Conservation (phyloP, 2,113 vertebrate genomes). For the Myodes glareolus region DNA sequence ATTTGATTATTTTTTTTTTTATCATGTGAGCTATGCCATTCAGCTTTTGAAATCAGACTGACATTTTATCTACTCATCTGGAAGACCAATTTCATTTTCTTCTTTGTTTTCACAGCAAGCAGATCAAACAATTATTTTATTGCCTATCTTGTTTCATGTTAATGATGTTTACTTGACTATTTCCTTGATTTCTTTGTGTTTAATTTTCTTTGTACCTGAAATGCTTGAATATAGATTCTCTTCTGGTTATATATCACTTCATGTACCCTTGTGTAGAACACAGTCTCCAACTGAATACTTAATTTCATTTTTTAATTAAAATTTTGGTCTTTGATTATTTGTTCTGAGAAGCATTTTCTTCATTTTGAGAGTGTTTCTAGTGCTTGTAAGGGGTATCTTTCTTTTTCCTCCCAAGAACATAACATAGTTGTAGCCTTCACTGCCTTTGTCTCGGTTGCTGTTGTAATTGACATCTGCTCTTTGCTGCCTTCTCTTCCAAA, state of each 20-base stretch:
- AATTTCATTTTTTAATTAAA: neutral
- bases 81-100: slow-evolving; percentile 9
- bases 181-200: neutral
- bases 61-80: neutral
- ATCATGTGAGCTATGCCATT: neutral
- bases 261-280: neutral
- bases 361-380: neutral
- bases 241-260: neutral
- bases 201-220: neutral
- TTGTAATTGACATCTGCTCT: neutral
- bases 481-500: neutral
- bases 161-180: neutral
- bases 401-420: neutral
- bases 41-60: slow-evolving; percentile 13
- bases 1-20: neutral
- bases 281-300: neutral
- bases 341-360: neutral
- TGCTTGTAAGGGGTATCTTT: neutral
- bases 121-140: neutral
- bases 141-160: neutral
- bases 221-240: neutral
- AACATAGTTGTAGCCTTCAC: neutral
- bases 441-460: neutral
- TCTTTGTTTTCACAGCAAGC: neutral
- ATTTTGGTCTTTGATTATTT: neutral